Conservation (phyloP, 2,113 vertebrate species). For the Syngnathus scovelli region DNA sequence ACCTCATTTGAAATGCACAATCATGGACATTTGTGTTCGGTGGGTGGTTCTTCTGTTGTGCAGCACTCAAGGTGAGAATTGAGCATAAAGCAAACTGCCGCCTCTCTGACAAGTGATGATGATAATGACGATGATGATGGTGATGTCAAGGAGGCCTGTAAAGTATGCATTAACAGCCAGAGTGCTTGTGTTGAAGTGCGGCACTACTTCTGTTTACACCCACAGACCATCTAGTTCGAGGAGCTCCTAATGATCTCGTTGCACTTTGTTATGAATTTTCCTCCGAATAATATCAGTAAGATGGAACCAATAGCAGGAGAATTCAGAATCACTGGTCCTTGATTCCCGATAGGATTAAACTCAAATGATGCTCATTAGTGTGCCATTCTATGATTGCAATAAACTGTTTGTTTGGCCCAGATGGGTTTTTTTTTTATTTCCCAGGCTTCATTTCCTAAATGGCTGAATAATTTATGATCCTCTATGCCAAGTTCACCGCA, state of each 20-base stretch:
- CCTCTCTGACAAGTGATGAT: constrained; percentile 7
- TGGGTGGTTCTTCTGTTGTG: constrained; percentile 42
- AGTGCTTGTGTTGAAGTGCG: constrained; percentile 1
- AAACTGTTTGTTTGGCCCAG: constrained; percentile 30
- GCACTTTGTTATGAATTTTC: constrained; percentile 30
- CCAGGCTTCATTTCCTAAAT: constrained; percentile 40
- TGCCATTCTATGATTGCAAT: constrained; percentile 32
- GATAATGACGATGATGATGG: neutral
- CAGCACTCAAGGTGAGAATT: constrained; percentile 52
- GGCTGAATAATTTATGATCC: constrained; percentile 47
- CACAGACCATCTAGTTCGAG: constrained; percentile 31
- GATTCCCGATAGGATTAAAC: constrained; percentile 22
- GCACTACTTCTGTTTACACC: constrained; percentile 21
- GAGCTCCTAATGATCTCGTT: constrained; percentile 28
- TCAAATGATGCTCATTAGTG: constrained; percentile 37
- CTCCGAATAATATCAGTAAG: constrained; percentile 30
- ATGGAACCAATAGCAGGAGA: constrained; percentile 24
- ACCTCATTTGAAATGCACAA: constrained; percentile 23
- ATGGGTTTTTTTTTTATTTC: constrained; percentile 14
- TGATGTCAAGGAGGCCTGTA: constrained; percentile 8
- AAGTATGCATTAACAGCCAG: constrained; percentile 13
- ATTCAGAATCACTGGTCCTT: constrained; percentile 26
- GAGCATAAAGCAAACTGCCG: constrained; percentile 15
- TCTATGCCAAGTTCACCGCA: constrained; percentile 12
- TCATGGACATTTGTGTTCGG: constrained; percentile 40